Base-by-base conservation (phyloP, 2,797 vertebrate species). In the Morelia viridis region DNA sequence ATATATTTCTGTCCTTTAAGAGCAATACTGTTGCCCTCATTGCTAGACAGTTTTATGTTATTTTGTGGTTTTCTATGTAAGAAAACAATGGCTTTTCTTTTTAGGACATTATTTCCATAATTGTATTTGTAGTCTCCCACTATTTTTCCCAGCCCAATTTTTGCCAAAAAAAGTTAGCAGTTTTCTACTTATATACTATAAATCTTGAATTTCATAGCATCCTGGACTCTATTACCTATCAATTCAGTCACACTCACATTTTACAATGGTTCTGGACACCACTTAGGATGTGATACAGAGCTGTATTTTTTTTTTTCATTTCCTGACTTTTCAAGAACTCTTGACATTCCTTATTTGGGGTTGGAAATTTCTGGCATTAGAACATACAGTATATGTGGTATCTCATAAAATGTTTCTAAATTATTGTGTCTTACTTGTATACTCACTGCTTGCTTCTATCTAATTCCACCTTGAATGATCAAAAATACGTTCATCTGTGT, bases 41-140 rank as follows among this genome's bases (percentile, higher is more conserved):
- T 60, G 58, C 9, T 26, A 50, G 56, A 62, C 35, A 60, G 31
- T 71, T 50, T 87, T 68, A 11, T 41, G 6, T 64, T 65, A 7
- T 10, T 1, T 4, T 64, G 41, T 58, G 11, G n/a, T 68, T 80
- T 60, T 80, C 57, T 46, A 0, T 60, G 24, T 92, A 64, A 83
- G 31, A 12, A 62, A 89, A 64, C 93, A 61, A 92, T 85, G 64
- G 1, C 94, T 11, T 95, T 80, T 92, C 7, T 91, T 96, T 97
- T 94, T 96, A 98, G 98, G 97, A 95, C 98, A 97, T 50, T 94
- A 96, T 98, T 97, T 98, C 97, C 91, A 93, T 98, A 96, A 97
- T 98, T 80, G 94, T 97, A 35, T 93, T 97, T 95, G 97, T 97
- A 89, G 97, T 97, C 97, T 96, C 97, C 95, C 96, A 97, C 97